Base-by-base conservation (phyloP, 2,888 invertebrate genomes). In the Andricus quercusramuli region DNA sequence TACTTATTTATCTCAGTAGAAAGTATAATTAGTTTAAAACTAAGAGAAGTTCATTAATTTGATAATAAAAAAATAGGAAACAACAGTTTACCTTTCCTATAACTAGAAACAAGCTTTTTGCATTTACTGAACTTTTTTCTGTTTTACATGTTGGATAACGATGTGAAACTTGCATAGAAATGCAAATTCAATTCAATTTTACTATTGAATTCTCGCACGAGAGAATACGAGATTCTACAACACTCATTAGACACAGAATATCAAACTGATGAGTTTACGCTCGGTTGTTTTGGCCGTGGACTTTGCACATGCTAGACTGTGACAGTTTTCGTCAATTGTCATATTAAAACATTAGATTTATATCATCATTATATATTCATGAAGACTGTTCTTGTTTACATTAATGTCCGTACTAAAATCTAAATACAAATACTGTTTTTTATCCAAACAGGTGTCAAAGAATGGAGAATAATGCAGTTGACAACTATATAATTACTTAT, bases 151-250 rank as follows among this genome's bases (percentile, higher is more conserved):
- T 70, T 70, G 25, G 29, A 70, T 70, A 70, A 70, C 70, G 29
- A 70, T 70, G 47, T 20, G 25, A 70, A 70, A 70, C 51, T 70
- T 70, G 47, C 70, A 70, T 51, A 51, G 9, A 70, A 70, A 51
- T 70, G 29, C 70, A 70, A 20, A 70, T 32, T 32, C 47, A 70
- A 70, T 51, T 29, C 47, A 29, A 47, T 20, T 74, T 67, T 41
- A 67, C 67, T 74, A 32, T 51, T 56, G 70, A 74, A 74, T 74
- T 74, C 70, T 74, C 51, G 70, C 70, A 29, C 70, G 70, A 56
- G 56, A 56, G 32, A 74, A 29, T 29, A 74, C 25, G 67, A 67
- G 67, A 67, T 67, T 47, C 25, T 70, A 70, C 25, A 44, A 20
- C 47, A 70, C 25, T 70, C 70, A 70, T 70, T 67, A 67, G 22